Conservation (phyloP, 2,797 vertebrate genomes). For the Rallus crepitans region DNA sequence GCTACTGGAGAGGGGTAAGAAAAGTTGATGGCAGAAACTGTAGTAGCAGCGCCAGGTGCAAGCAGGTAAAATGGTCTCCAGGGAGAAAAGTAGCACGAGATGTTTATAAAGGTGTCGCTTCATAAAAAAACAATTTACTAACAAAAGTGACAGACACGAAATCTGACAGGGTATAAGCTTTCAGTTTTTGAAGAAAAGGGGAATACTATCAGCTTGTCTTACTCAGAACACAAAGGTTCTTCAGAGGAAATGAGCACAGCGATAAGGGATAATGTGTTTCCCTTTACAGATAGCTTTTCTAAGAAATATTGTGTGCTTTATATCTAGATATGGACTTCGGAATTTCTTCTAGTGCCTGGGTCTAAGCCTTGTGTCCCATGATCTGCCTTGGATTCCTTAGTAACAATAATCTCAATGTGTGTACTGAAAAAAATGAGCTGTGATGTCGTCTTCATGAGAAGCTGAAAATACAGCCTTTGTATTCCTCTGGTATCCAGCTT, state of each 20-base stretch:
- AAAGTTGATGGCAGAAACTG: not conserved
- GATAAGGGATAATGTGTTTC: not conserved
- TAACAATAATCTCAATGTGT: not conserved
- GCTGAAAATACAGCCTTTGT: constrained; percentile 11
- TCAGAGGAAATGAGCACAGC: not conserved
- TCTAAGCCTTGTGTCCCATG: not conserved
- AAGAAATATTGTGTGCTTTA: not conserved
- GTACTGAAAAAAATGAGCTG: not conserved
- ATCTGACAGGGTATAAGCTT: not conserved
- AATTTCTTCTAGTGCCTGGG: not conserved
- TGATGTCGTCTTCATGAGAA: not conserved
- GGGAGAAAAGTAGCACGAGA: not conserved
- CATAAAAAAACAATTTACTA: not conserved
- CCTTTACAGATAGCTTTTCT: not conserved
- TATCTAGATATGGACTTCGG: not conserved
- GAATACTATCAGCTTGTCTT: not conserved
- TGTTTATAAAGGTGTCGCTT: not conserved
- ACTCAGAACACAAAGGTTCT: not conserved
- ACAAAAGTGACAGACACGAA: not conserved
- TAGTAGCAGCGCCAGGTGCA: not conserved
- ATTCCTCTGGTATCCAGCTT: not conserved
- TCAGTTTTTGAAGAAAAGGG: not conserved
- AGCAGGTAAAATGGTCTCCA: not conserved
- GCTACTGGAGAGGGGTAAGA: not conserved
- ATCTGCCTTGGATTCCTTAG: not conserved